Conservation (phyloP, 2,888 invertebrate genomes). For the Eupithecia inturbata region DNA sequence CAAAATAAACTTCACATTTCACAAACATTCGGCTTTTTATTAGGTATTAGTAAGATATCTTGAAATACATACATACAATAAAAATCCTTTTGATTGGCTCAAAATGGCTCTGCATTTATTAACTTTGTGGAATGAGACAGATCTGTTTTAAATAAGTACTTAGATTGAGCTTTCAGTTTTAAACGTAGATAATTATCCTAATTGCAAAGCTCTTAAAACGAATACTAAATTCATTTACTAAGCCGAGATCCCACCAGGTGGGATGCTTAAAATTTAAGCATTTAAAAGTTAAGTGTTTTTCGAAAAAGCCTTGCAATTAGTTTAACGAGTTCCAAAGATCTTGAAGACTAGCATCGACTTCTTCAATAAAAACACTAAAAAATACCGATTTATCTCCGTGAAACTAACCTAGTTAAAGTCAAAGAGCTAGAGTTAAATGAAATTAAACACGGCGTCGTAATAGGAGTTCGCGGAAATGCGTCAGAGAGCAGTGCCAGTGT, state of each 20-base stretch:
- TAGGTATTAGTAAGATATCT: too few relatives aligned
- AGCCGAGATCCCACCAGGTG: not conserved
- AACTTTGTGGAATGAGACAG: not conserved
- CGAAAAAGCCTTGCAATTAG: not conserved
- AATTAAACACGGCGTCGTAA: slow-evolving; percentile 27
- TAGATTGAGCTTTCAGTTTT: not conserved
- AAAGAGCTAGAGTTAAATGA: slow-evolving; percentile 22
- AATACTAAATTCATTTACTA: not conserved
- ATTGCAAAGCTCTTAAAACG: not conserved
- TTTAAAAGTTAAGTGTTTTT: not conserved
- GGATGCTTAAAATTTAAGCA: too few relatives aligned
- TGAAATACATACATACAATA: too few relatives aligned
- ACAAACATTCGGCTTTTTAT: too few relatives aligned
- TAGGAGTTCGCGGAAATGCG: slow-evolving; percentile 31
- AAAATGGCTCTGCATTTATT: too few relatives aligned
- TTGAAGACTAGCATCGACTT: not conserved
- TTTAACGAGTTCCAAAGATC: not conserved
- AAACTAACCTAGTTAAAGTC: slow-evolving; percentile 32
- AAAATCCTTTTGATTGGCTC: too few relatives aligned
- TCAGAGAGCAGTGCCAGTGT: slow-evolving; percentile 42
- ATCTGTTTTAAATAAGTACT: not conserved
- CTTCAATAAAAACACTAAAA: slow-evolving; percentile 11
- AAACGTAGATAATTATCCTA: not conserved
- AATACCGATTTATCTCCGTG: not conserved
- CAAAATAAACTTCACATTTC: too few relatives aligned